A percentile compares a stretch with the other conserved stretches of the same genome.
phyloP scores from a whole-genome alignment of 2,888 invertebrate genomes.

The Lordiphosa andalusiaca region DNA sequence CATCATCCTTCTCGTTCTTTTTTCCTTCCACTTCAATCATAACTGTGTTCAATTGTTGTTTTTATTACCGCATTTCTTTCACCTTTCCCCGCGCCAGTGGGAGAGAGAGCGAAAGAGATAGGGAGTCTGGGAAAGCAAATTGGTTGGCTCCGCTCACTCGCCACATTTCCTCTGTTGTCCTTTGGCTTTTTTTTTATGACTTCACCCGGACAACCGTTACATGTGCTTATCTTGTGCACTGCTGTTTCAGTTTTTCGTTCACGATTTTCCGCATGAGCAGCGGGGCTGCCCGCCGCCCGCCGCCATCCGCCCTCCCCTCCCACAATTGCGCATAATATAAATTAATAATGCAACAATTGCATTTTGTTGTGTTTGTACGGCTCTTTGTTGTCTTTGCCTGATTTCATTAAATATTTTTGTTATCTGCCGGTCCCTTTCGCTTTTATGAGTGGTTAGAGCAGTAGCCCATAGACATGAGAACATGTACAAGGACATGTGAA shows the following conservation, averaged over 20 bases:
- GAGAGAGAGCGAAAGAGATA: constrained; percentile 15
- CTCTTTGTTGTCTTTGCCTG: constrained; percentile 41
- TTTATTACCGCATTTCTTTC: constrained; percentile 71
- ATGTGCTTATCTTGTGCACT: constrained; percentile 58
- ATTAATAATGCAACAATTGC: constrained; percentile 75
- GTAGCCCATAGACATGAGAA: constrained; percentile 21
- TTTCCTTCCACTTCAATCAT: constrained; percentile 72
- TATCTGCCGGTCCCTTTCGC: constrained; percentile 35
- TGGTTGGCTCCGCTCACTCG: constrained; percentile 36
- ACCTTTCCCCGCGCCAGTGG: constrained; percentile 38
- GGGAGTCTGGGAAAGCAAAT: constrained; percentile 24
- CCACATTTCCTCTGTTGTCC: constrained; percentile 8
- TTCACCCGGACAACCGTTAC: constrained; percentile 53
- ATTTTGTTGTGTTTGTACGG: constrained; percentile 50
- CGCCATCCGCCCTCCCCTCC: constrained; percentile 12
- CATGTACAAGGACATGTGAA: constrained; percentile 25
- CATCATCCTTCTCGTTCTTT: constrained; percentile 11
- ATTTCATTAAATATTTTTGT: constrained; percentile 74
- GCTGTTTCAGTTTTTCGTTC: constrained; percentile 41
- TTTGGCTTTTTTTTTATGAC: constrained; percentile 39
- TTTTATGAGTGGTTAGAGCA: constrained; percentile 43
- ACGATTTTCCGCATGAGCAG: constrained; percentile 63
- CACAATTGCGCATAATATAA: constrained; percentile 72
- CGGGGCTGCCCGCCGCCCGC: constrained; percentile 14
- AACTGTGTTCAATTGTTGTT: constrained; percentile 76